Evolutionary conservation across 2,797 vertebrate species (phyloP), one percentile per base, ranked within the genome.

Genomic region (Syngnathus rostellatus): DNA sequence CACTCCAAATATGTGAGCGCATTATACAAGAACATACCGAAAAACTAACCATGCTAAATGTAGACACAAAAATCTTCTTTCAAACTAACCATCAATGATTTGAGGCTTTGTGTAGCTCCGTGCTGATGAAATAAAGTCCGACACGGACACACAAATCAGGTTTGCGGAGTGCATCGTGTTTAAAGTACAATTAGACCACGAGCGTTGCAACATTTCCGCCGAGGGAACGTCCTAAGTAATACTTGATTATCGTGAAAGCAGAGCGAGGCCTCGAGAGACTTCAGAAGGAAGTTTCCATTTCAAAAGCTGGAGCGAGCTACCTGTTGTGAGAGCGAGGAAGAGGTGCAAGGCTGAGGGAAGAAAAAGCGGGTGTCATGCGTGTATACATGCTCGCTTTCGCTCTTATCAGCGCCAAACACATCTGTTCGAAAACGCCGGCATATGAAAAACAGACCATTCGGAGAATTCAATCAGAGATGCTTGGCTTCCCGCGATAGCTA

Each of bases 391-490:
- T 77, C 68, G 66, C 81, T 72, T 78, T 74, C 61, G 71, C 81
- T 88, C 86, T 91, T 89, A 89, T 90, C 87, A 80, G 72, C 77
- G 79, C 66, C 75, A 65, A 88, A 87, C 86, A 89, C 86, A 89
- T 84, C 87, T 89, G 87, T 83, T 90, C 84, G 83, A 82, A 89
- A 90, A 57, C 82, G 85, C 81, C 77, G 76, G 74, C 81, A 76
- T 79, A 75, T 74, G 77, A 88, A 87, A 88, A 83, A 62, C 66
- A 71, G 72, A 62, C 63, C 77, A 73, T 84, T 89, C 85, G 81
- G 85, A 85, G 83, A 87, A 89, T 79, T 83, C 86, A 89, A 90
- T 90, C 89, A 90, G 84, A 87, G 86, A 86, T 81, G 88, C 89
- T 87, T 88, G 86, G 87, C 81, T 84, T 88, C 75, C 83, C 74